phyloP scores from a whole-genome alignment of 2,113 vertebrate species.

The Verasper variegatus region DNA sequence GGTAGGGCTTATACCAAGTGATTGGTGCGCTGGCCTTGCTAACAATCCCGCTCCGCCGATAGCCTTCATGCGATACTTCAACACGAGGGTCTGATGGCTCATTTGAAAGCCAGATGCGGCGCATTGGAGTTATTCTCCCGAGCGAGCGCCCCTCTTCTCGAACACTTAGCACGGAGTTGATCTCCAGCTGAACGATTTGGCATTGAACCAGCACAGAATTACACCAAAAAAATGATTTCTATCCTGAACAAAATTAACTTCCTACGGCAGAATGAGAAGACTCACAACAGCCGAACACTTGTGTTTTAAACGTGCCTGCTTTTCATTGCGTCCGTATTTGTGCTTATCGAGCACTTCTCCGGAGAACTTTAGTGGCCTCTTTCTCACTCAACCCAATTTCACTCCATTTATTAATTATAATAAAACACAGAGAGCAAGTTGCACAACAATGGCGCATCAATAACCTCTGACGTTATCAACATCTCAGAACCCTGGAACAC shows the following conservation, averaged over 20 bases:
- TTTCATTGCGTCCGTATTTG: background rate
- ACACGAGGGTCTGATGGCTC: constrained; percentile 54
- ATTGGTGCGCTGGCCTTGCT: constrained; percentile 67
- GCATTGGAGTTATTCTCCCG: constrained; percentile 36
- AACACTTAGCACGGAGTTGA: constrained; percentile 48
- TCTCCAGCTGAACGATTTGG: constrained; percentile 49
- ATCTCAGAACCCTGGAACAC: constrained; percentile 75
- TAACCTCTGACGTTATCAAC: constrained; percentile 78
- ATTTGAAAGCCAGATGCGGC: constrained; percentile 59
- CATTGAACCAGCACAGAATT: constrained; percentile 31
- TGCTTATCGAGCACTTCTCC: constrained; percentile 44
- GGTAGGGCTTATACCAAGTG: constrained; percentile 47
- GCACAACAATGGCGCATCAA: constrained; percentile 74
- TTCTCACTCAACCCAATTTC: constrained; percentile 36
- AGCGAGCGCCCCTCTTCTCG: constrained; percentile 54
- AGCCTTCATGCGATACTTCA: constrained; percentile 54
- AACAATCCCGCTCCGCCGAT: constrained; percentile 44
- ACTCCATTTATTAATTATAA: constrained; percentile 78
- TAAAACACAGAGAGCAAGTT: constrained; percentile 62
- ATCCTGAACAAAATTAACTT: background rate
- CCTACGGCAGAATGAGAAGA: background rate
- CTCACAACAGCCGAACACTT: background rate
- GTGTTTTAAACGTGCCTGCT: background rate
- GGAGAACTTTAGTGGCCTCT: constrained; percentile 36
- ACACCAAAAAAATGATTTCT: background rate